Evolutionary conservation across 2,797 vertebrate species (phyloP).

Genomic region (Hybognathus amarus): DNA sequence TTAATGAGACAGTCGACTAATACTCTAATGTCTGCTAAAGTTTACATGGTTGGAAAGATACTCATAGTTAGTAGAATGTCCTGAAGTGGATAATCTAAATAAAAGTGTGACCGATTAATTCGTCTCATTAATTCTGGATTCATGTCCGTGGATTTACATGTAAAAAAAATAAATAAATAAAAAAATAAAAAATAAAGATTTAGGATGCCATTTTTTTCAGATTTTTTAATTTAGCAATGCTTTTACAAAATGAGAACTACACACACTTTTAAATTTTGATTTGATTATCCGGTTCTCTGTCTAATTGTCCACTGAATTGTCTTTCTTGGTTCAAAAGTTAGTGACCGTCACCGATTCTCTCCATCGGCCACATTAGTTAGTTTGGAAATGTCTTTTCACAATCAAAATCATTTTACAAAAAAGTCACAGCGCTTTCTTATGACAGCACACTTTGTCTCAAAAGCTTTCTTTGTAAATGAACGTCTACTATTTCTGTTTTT

Average conservation of each 20-base stretch:
- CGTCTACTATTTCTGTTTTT: too few species aligned
- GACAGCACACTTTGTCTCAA: not conserved
- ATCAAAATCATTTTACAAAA: not conserved
- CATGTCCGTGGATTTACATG: not conserved
- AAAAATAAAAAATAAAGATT: not conserved
- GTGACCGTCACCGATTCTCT: not conserved
- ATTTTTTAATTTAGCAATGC: not conserved
- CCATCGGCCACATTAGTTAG: not conserved
- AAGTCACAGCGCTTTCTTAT: not conserved
- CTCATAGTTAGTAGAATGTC: not conserved
- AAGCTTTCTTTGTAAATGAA: too few species aligned
- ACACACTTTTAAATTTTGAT: not conserved
- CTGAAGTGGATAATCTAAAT: not conserved
- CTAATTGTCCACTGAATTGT: not conserved
- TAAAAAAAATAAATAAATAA: too few species aligned
- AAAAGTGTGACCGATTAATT: not conserved
- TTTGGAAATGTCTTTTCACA: not conserved
- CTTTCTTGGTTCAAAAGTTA: not conserved
- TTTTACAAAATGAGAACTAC: slow-evolving; percentile 2
- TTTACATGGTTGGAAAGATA: too few species aligned
- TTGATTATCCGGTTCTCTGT: not conserved
- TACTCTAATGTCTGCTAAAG: too few species aligned
- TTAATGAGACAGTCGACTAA: too few species aligned
- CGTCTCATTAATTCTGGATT: not conserved
- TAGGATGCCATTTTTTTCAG: not conserved